Evolutionary conservation across 1,140 invertebrate genomes (phyloP), one percentile per base, ranked within the genome.

Genomic region (Lysiphlebus fabarum): DNA sequence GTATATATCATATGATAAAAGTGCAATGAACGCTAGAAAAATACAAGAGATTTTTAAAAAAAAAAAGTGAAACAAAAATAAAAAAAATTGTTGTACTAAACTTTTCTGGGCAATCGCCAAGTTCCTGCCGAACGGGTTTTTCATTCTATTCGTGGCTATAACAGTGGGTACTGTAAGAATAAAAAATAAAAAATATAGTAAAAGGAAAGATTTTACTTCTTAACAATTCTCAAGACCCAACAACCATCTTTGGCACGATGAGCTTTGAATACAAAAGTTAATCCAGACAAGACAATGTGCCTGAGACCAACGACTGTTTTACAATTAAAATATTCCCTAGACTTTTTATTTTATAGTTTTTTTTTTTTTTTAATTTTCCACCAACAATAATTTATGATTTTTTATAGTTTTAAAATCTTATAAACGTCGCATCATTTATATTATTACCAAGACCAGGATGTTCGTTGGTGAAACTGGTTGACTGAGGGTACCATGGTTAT

Each of bases 251-350:
- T 53, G 49, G 53, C 56, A 49, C 11, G 48, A 49, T 37, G 37
- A 62, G 42, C 53, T 51, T 55, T 57, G 56, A 53, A 62, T 62
- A 53, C 60, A 36, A 17, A 58, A 56, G 48, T 62, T 57, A 62
- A 62, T 62, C 55, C 38, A 42, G 40, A 41, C 41, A 17, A 62
- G 56, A 62, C 60, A 62, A 62, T 58, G 41, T 41, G 34, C 40
- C 34, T 7, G 7, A 47, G 42, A 56, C 55, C 56, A 41, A 57
- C 60, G 43, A 62, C 60, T 53, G 43, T 62, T 62, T 62, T 62
- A 62, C 60, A 62, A 62, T 62, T 57, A 62, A 62, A 62, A 53
- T 53, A 53, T 57, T 54, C 55, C 51, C 12, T 17, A 1, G 12
- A 26, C 33, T 26, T 8, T 44, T 55, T 49, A 11, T 55, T 17